These are phyloP conservation scores for Eulemur rufifrons DNA, from an alignment of 2,113 vertebrate genomes.

Conservation along the genomic window DNA sequence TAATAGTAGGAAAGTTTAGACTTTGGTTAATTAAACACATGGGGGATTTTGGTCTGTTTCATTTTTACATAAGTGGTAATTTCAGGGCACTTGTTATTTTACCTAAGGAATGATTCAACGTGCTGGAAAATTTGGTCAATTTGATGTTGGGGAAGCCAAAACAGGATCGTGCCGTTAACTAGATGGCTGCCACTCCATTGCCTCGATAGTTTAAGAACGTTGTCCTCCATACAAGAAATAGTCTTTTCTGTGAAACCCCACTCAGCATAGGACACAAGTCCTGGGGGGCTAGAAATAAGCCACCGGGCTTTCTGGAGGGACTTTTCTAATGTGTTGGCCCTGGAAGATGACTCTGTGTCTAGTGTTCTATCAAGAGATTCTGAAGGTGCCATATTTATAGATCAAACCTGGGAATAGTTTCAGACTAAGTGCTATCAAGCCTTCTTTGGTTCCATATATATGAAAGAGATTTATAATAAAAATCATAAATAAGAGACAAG, in stretches of 20 bases:
- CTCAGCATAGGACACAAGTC: not conserved
- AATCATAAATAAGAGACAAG: slow-evolving; percentile 75
- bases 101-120: slow-evolving; percentile 30
- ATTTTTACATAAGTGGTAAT: slow-evolving; percentile 59
- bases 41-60: slow-evolving; percentile 47
- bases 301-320: not conserved
- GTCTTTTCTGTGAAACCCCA: slow-evolving; percentile 42
- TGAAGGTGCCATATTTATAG: slow-evolving; percentile 55
- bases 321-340: not conserved
- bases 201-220: slow-evolving; percentile 60
- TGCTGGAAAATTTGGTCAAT: slow-evolving; percentile 33
- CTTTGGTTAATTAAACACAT: slow-evolving; percentile 46
- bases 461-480: slow-evolving; percentile 74
- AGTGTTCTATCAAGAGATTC: slow-evolving; percentile 61
- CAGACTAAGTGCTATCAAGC: slow-evolving; percentile 73
- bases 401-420: slow-evolving; percentile 69
- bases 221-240: slow-evolving; percentile 7
- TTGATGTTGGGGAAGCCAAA: not conserved
- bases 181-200: not conserved
- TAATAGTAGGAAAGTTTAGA: slow-evolving; percentile 35
- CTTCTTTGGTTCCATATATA: slow-evolving; percentile 62
- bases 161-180: not conserved
- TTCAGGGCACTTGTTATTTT: slow-evolving; percentile 61
- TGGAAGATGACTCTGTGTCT: slow-evolving; percentile 55
- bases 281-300: slow-evolving; percentile 33